Conservation (phyloP, 2,888 invertebrate genomes). For the Empis stercorea region DNA sequence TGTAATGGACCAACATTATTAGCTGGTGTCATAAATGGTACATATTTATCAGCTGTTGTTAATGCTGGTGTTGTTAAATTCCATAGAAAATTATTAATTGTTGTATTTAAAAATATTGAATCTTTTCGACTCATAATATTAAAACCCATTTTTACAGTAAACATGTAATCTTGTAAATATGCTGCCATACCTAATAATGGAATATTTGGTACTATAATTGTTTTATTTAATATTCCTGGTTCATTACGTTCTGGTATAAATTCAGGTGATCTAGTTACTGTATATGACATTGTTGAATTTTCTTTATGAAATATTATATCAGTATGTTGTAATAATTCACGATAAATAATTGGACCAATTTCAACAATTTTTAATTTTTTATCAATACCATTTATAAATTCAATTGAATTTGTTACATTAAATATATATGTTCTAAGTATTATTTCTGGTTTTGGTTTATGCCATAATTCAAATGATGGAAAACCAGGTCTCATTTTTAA, state of each 20-base stretch:
- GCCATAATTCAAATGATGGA: conserved; percentile 53
- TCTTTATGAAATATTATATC: conserved; percentile 14
- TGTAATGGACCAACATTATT: conserved; percentile 51
- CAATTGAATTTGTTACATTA: conserved; percentile 61
- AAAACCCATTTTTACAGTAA: conserved; percentile 41
- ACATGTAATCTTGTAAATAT: conserved; percentile 42
- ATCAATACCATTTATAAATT: conserved; percentile 49
- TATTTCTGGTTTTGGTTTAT: conserved; percentile 51
- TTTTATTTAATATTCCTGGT: conserved; percentile 41
- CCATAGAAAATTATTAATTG: conserved; percentile 51
- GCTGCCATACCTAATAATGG: conserved; percentile 44
- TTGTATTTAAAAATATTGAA: conserved; percentile 40
- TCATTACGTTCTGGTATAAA: conserved; percentile 45
- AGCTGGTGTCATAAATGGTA: conserved; percentile 47
- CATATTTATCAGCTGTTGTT: conserved; percentile 40
- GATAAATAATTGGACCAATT: conserved; percentile 45
- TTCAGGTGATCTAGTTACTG: conserved; percentile 41
- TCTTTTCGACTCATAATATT: conserved; percentile 41
- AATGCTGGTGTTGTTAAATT: conserved; percentile 51
- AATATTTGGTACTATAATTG: conserved; percentile 32
- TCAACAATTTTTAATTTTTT: conserved; percentile 52
- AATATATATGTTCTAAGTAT: conserved; percentile 54
- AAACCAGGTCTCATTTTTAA: conserved; percentile 50
- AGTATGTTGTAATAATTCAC: conserved; percentile 12
- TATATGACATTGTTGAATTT: conserved; percentile 36